Conservation (phyloP, 2,888 invertebrate species). For the Eupithecia centaureata region DNA sequence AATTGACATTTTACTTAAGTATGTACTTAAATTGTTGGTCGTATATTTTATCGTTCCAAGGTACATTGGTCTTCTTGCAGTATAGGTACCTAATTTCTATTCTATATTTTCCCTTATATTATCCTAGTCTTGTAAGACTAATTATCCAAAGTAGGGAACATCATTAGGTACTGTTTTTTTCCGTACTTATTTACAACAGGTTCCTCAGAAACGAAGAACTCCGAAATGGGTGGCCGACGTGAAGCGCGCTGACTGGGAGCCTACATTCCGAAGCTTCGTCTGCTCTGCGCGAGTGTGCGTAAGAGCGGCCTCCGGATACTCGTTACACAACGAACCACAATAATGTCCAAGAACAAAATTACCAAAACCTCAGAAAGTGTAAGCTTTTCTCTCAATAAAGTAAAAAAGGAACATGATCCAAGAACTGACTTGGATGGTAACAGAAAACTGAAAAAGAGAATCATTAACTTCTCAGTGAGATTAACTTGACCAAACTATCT, state of each 20-base stretch:
- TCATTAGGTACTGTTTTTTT: too few relatives aligned
- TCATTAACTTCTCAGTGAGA: too few relatives aligned
- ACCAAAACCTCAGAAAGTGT: not conserved
- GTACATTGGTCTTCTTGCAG: too few relatives aligned
- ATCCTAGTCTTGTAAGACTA: not conserved
- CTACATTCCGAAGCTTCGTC: constrained; percentile 24
- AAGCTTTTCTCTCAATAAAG: not conserved
- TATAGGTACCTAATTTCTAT: too few relatives aligned
- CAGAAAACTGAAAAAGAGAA: constrained; percentile 7
- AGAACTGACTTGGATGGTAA: not conserved
- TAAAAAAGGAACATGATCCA: not conserved
- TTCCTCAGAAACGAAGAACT: constrained; percentile 6
- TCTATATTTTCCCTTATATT: not conserved
- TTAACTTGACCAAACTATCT: not conserved
- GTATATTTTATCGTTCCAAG: too few relatives aligned
- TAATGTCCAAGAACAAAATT: not conserved
- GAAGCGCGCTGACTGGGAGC: constrained; percentile 21
- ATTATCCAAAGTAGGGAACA: not conserved
- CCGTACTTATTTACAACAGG: not conserved
- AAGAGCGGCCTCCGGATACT: constrained; percentile 23
- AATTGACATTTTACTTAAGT: not conserved
- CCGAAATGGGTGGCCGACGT: constrained; percentile 6
- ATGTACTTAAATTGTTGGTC: too few relatives aligned
- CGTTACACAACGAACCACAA: not conserved
- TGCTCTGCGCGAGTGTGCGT: constrained; percentile 22